Percentiles rank a stretch among this genome's conserved stretches.
Conservation (phyloP, 1,140 invertebrate genomes). For the Neocloeon triangulifer region DNA sequence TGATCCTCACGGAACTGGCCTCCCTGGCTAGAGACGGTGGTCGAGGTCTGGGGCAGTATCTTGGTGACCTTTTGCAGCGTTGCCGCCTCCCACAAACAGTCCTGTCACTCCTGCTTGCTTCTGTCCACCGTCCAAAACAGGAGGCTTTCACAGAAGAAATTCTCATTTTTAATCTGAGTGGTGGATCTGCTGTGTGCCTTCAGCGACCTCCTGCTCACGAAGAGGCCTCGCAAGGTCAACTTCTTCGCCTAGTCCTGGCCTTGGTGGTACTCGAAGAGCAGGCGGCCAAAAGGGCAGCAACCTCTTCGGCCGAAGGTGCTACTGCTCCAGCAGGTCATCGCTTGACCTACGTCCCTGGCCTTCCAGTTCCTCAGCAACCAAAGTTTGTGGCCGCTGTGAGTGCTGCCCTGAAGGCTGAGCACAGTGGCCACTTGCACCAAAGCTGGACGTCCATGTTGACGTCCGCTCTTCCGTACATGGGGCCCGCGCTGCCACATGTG, state of each 20-base stretch:
- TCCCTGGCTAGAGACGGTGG: constrained; percentile 64
- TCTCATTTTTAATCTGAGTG: constrained; percentile 55
- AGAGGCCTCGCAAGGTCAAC: constrained; percentile 53
- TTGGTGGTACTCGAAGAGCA: constrained; percentile 60
- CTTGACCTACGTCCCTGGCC: constrained; percentile 36
- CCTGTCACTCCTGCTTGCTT: no score
- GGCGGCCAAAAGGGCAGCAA: constrained; percentile 18
- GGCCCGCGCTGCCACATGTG: constrained; percentile 46
- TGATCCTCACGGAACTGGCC: constrained; percentile 54
- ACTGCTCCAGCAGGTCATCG: constrained; percentile 17
- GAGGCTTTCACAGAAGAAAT: constrained; percentile 64
- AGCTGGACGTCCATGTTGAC: constrained; percentile 64
- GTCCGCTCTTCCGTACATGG: constrained; percentile 49
- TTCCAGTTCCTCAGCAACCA: constrained; percentile 53
- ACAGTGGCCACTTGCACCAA: constrained; percentile 44
- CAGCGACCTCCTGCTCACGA: constrained; percentile 28
- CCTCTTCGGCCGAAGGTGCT: not conserved
- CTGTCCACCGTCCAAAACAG: constrained; percentile 50
- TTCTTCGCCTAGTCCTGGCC: constrained; percentile 44
- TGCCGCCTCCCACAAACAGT: no score
- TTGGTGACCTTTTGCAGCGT: constrained; percentile 54
- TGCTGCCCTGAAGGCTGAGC: constrained; percentile 42
- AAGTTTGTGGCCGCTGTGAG: constrained; percentile 68
- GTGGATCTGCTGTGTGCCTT: constrained; percentile 27
- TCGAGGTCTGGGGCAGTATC: constrained; percentile 57